These are phyloP conservation scores for Melanostigma gelatinosum DNA, from an alignment of 2,113 vertebrate species.

Conservation along the genomic window DNA sequence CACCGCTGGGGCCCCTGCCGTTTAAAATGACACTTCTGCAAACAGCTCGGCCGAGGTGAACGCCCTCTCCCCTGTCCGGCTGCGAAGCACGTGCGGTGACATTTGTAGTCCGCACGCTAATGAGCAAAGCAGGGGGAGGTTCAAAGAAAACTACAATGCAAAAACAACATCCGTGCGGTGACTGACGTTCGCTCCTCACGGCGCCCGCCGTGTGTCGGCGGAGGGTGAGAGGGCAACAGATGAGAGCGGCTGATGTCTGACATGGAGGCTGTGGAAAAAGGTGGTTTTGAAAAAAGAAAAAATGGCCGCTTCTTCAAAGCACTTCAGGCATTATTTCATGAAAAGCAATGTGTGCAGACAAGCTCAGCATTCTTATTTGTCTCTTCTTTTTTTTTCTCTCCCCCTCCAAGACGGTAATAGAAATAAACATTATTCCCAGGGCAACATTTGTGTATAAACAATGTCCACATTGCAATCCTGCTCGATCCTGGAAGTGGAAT, in stretches of 20 bases:
- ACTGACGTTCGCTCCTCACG: slow-evolving; percentile 2
- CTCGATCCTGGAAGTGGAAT: slow-evolving; percentile 77
- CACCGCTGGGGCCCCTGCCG: slow-evolving; percentile 56
- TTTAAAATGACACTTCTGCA: slow-evolving; percentile 68
- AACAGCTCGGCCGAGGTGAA: slow-evolving; percentile 59
- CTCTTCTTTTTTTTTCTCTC: neutral
- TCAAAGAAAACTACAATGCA: neutral
- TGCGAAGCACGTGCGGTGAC: slow-evolving; percentile 24
- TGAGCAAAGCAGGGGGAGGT: slow-evolving; percentile 21
- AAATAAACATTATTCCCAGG: slow-evolving; percentile 82
- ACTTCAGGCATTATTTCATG: slow-evolving; percentile 78
- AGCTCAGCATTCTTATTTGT: slow-evolving; percentile 31
- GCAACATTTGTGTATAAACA: slow-evolving; percentile 82
- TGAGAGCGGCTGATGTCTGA: slow-evolving; percentile 49
- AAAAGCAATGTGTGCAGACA: slow-evolving; percentile 75
- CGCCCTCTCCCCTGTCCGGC: neutral
- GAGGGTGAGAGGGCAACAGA: slow-evolving; percentile 31
- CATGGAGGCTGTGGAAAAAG: slow-evolving; percentile 32
- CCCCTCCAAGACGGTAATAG: slow-evolving; percentile 66
- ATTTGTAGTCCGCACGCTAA: slow-evolving; percentile 56
- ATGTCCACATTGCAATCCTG: slow-evolving; percentile 78
- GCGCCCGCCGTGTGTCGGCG: neutral
- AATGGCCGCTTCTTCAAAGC: slow-evolving; percentile 70
- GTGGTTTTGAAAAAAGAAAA: slow-evolving; percentile 32
- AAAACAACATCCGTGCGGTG: neutral